Base-by-base conservation (phyloP, 1,140 invertebrate species). In the Galleria mellonella region DNA sequence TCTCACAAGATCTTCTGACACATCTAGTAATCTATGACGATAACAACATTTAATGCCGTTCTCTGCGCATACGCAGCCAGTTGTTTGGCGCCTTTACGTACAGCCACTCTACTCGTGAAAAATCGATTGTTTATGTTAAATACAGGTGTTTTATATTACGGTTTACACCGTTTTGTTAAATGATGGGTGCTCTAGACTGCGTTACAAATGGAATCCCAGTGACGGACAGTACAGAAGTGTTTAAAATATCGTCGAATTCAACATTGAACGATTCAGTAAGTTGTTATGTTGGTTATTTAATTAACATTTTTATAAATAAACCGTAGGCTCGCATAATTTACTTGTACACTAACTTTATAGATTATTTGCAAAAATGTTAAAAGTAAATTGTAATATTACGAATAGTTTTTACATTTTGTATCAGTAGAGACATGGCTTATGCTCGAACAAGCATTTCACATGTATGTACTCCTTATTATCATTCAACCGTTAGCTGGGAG, bases 181-280 rank as follows among this genome's bases (percentile, higher is more conserved):
- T 27, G 13, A 79, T 83, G 73, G 68, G 72, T 63, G 71, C 62
- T 3, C 58, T 83, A 17, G 76, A 77, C 53, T 83, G 74, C 69
- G 72, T 79, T 2, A 58, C 50, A 30, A 60, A 47, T 6, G 37
- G 43, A 1, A 67, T 72, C 40, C 50, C 54, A n/a, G 35, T 61
- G 1, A 71, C 72, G 0, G 68, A 70, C 0, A 83, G 76, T 43
- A 76, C 68, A 0, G 74, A 78, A 31, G 79, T 78, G 29, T 78
- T 83, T 43, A 60, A 72, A 4, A 69, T 72, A 7, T 61, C 58
- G 12, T 82, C 77, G 1, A 57, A 70, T 39, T 61, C 51, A 4
- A 73, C 69, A 9, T 52, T 81, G 32, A 62, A 75, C 49, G 58
- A 50, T 23, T 38, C 68, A 54, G 78, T 83, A 51, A 66, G 75